Evolutionary conservation across 2,888 invertebrate species (phyloP).

Genomic region (Trissonchulus latispiculum): DNA sequence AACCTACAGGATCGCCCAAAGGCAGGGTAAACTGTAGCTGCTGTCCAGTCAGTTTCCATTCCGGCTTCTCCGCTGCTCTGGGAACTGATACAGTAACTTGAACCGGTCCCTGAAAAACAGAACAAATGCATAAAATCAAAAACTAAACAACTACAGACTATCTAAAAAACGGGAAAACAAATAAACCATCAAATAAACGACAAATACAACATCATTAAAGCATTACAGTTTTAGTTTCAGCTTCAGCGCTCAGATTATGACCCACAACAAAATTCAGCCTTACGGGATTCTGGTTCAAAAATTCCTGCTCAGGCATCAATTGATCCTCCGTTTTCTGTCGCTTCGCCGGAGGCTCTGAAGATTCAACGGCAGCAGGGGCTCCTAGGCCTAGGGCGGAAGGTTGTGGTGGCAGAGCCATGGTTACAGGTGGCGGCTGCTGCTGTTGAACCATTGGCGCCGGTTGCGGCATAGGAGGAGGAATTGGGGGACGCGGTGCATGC

Average conservation of each 20-base stretch:
- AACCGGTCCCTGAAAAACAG: too few species aligned
- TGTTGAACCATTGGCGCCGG: too few species aligned
- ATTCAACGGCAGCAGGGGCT: neutral
- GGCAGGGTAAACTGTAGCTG: conserved; percentile 65
- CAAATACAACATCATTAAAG: too few species aligned
- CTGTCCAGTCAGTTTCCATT: conserved; percentile 91
- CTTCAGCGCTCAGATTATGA: too few species aligned
- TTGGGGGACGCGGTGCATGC: too few species aligned
- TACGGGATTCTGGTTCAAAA: conserved; percentile 45
- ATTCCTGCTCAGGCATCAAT: conserved; percentile 75
- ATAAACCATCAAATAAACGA: too few species aligned
- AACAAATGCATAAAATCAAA: too few species aligned
- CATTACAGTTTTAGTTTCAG: too few species aligned
- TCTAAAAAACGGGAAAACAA: too few species aligned
- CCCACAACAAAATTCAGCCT: too few species aligned
- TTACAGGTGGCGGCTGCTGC: conserved; percentile 16
- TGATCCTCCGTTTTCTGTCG: conserved; percentile 82
- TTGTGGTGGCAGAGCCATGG: neutral
- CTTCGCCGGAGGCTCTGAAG: conserved; percentile 66
- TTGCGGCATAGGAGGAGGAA: too few species aligned
- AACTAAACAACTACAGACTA: too few species aligned
- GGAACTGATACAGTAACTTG: conserved; percentile 73
- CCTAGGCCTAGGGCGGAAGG: neutral
- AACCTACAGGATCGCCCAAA: conserved; percentile 61
- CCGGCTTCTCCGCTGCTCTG: conserved; percentile 70